Conservation (phyloP, 2,888 invertebrate genomes). For the Eupithecia inturbata region DNA sequence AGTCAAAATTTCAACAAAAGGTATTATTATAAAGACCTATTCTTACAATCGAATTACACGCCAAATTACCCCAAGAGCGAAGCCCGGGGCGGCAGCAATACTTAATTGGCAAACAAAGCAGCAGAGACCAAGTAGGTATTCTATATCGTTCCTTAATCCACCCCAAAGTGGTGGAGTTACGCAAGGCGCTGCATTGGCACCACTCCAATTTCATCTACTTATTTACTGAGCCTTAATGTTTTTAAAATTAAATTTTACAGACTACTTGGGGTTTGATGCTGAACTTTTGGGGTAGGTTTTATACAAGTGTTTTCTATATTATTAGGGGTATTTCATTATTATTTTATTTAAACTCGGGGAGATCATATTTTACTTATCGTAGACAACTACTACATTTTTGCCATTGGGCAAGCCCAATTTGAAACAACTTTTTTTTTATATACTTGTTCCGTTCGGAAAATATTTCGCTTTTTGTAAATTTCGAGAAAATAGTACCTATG, state of each 20-base stretch:
- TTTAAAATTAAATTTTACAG: constrained; percentile 34
- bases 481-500: too few relatives aligned
- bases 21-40: not conserved
- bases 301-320: not conserved
- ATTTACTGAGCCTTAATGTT: constrained; percentile 18
- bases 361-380: not conserved
- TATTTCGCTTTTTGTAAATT: too few relatives aligned
- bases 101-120: constrained; percentile 34
- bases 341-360: not conserved
- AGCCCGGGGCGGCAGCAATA: not conserved
- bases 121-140: constrained; percentile 41
- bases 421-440: too few relatives aligned
- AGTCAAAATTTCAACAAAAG: not conserved
- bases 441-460: too few relatives aligned
- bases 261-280: not conserved
- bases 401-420: too few relatives aligned
- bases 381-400: too few relatives aligned
- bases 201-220: constrained; percentile 23
- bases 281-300: not conserved
- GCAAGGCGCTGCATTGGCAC: constrained; percentile 25
- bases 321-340: not conserved
- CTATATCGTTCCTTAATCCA: constrained; percentile 46
- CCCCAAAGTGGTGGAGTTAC: constrained; percentile 28
- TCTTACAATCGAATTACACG: not conserved
- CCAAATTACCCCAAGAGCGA: not conserved